Evolutionary conservation across 2,888 invertebrate species (phyloP).

Genomic region (Drosophila kuntzei): DNA sequence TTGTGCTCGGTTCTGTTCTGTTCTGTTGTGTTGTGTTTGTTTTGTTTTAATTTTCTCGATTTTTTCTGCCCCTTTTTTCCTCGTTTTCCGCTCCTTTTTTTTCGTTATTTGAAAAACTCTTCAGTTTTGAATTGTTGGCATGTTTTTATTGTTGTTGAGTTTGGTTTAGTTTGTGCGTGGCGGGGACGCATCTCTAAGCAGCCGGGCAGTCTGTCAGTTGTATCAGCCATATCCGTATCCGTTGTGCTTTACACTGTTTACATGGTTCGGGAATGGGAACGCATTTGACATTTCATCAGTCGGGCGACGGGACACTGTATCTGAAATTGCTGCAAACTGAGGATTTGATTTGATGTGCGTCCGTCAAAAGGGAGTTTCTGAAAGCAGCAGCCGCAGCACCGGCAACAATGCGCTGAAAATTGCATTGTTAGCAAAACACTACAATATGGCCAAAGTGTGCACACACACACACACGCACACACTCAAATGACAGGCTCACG

Average conservation of each 20-base stretch:
- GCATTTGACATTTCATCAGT: conserved; percentile 82
- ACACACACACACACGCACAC: conserved; percentile 14
- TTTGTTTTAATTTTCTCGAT: conserved; percentile 85
- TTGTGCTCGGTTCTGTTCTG: conserved; percentile 47
- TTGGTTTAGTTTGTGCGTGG: conserved; percentile 81
- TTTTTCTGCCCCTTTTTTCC: conserved; percentile 57
- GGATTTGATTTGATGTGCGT: conserved; percentile 76
- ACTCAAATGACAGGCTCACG: conserved; percentile 33
- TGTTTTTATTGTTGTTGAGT: conserved; percentile 83
- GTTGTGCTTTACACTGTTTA: conserved; percentile 42
- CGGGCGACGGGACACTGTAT: conserved; percentile 59
- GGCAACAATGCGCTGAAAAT: conserved; percentile 77
- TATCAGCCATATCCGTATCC: conserved; percentile 59
- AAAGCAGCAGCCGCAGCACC: conserved; percentile 30
- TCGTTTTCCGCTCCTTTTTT: conserved; percentile 61
- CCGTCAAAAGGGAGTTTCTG: conserved; percentile 64
- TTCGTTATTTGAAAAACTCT: conserved; percentile 85
- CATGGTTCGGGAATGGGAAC: conserved; percentile 42
- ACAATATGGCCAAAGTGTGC: conserved; percentile 81
- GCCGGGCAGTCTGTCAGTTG: conserved; percentile 47
- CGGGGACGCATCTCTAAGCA: conserved; percentile 33
- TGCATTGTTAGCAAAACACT: conserved; percentile 82
- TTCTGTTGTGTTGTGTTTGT: conserved; percentile 73
- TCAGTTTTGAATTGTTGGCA: conserved; percentile 85
- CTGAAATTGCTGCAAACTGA: conserved; percentile 48